Percentiles rank a stretch among this genome's conserved stretches.
Conservation (phyloP, 2,797 vertebrate species). For the Esox lucius region DNA sequence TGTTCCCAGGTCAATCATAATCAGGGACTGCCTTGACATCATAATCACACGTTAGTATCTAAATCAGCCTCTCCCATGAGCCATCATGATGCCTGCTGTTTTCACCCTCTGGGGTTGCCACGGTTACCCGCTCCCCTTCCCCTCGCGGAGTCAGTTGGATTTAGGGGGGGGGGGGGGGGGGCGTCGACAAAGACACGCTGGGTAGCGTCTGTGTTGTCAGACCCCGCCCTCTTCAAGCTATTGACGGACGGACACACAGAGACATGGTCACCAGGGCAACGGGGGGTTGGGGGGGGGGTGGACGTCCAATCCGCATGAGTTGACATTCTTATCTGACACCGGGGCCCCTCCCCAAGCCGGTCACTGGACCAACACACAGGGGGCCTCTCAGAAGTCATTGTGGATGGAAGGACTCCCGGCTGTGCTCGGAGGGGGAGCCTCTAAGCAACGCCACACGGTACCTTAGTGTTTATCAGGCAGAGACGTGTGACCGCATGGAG, state of each 20-base stretch:
- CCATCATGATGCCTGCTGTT: not conserved
- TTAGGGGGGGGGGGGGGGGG: slow-evolving; percentile 47
- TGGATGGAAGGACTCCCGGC: slow-evolving; percentile 2
- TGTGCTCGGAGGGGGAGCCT: not conserved
- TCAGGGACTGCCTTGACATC: slow-evolving; percentile 28
- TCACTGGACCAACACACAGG: not conserved
- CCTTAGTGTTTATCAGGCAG: slow-evolving; percentile 19
- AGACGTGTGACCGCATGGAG: not conserved
- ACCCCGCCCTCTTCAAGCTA: not conserved
- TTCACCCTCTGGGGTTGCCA: not conserved
- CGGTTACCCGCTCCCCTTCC: slow-evolving; percentile 7
- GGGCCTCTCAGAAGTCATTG: slow-evolving; percentile 43
- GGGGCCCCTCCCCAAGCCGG: not conserved
- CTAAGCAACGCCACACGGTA: not conserved
- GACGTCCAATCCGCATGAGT: not conserved
- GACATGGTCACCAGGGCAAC: not conserved
- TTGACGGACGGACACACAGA: not conserved
- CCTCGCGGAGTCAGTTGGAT: slow-evolving; percentile 36
- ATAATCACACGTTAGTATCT: slow-evolving; percentile 8
- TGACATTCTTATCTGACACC: not conserved
- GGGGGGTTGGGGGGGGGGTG: not conserved
- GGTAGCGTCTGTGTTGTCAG: slow-evolving; percentile 29
- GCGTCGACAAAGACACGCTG: slow-evolving; percentile 53
- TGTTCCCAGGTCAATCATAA: slow-evolving; percentile 28
- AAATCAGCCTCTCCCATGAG: slow-evolving; percentile 18